Conservation (phyloP, 2,888 invertebrate genomes). For the Dinocampus coccinellae region DNA sequence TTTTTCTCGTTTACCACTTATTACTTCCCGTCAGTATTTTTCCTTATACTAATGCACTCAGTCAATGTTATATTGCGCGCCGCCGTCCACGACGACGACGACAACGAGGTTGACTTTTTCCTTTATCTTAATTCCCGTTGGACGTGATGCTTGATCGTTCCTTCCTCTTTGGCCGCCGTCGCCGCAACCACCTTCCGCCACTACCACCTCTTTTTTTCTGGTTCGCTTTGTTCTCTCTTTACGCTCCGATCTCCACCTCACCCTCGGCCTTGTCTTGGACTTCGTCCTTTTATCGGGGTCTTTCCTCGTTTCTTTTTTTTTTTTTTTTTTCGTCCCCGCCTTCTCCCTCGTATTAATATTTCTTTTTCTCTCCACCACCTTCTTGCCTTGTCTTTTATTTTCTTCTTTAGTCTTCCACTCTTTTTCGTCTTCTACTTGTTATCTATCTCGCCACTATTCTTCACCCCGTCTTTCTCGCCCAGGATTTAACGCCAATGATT, state of each 20-base stretch:
- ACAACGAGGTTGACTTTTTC: slow-evolving; percentile 71
- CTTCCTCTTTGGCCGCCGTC: slow-evolving; percentile 55
- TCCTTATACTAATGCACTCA: slow-evolving; percentile 72
- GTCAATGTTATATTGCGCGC: slow-evolving; percentile 65
- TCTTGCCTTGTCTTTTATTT: slow-evolving; percentile 45
- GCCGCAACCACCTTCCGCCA: slow-evolving; percentile 41
- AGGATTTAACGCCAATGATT: slow-evolving; percentile 64
- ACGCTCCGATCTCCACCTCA: slow-evolving; percentile 24
- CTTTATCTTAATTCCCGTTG: slow-evolving; percentile 59
- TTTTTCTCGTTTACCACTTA: slow-evolving; percentile 56
- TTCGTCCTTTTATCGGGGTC: slow-evolving; percentile 48
- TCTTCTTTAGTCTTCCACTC: neutral
- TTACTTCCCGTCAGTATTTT: slow-evolving; percentile 49
- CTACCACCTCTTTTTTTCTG: slow-evolving; percentile 43
- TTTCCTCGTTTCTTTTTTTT: slow-evolving; percentile 39
- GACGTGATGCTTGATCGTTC: slow-evolving; percentile 24
- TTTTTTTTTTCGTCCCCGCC: slow-evolving; percentile 40
- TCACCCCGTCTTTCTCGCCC: slow-evolving; percentile 63
- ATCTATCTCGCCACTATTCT: slow-evolving; percentile 62
- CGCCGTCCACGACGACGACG: slow-evolving; percentile 72
- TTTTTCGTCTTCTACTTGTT: slow-evolving; percentile 44
- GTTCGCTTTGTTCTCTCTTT: slow-evolving; percentile 44
- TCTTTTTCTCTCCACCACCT: slow-evolving; percentile 41
- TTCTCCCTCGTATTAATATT: slow-evolving; percentile 38
- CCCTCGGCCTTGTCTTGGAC: slow-evolving; percentile 15